phyloP scores from a whole-genome alignment of 2,797 vertebrate species.

The Oryzias sinensis region DNA sequence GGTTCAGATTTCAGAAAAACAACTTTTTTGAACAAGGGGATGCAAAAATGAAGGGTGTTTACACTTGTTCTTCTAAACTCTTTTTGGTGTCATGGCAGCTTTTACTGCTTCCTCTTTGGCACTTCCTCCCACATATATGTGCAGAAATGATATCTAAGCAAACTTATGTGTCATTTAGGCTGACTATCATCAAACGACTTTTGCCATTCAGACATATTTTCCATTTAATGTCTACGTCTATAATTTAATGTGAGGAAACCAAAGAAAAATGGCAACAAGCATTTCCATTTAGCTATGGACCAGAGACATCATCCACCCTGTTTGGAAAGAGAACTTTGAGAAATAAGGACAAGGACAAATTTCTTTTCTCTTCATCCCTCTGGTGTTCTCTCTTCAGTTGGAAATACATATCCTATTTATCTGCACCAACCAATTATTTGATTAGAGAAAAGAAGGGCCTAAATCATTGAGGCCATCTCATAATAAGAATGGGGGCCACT shows the following conservation, averaged over 20 bases:
- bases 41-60: not conserved
- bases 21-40: no score
- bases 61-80: conserved; percentile 12
- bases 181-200: conserved; percentile 21
- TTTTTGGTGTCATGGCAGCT: conserved; percentile 10
- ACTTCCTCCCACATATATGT: conserved; percentile 2
- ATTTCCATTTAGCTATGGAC: conserved; percentile 25
- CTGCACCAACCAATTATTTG: conserved; percentile 79
- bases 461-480: conserved; percentile 66
- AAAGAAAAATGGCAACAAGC: conserved; percentile 24
- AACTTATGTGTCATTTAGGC: no score
- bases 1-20: no score
- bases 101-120: conserved; percentile 4
- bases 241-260: conserved; percentile 37
- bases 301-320: conserved; percentile 24
- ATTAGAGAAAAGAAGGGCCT: conserved; percentile 72
- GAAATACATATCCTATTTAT: conserved; percentile 64
- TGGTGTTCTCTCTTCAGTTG: conserved; percentile 53
- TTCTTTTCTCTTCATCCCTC: conserved; percentile 47
- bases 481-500: conserved; percentile 64
- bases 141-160: no score
- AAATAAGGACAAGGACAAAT: conserved; percentile 64
- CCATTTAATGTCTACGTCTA: conserved; percentile 15
- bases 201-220: conserved; percentile 31
- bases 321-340: conserved; percentile 53